Conservation (phyloP, 2,888 invertebrate genomes). For the Idaea dimidiata region DNA sequence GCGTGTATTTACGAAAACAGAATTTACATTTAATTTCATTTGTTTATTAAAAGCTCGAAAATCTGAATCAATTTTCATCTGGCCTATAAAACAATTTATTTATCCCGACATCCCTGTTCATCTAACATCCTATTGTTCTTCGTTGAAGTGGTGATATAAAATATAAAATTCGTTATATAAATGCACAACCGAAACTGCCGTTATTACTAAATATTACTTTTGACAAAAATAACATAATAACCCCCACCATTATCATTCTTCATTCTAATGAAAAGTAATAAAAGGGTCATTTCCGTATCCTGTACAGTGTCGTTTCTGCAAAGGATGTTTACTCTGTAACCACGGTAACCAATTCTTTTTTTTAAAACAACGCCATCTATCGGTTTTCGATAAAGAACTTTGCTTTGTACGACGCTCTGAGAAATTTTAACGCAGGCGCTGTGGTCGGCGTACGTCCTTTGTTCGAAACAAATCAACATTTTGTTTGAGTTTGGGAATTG, state of each 20-base stretch:
- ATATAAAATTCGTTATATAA: no score
- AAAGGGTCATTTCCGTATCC: neutral
- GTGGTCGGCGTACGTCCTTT: slow-evolving; percentile 79
- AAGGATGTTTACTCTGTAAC: slow-evolving; percentile 4
- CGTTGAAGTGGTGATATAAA: no score
- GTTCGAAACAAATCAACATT: slow-evolving; percentile 81
- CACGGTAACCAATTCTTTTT: slow-evolving; percentile 11
- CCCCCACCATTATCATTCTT: neutral
- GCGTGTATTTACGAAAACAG: no score
- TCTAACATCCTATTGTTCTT: no score
- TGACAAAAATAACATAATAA: no score
- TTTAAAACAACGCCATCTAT: slow-evolving; percentile 61
- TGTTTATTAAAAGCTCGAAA: no score
- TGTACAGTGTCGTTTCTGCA: neutral
- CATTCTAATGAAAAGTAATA: neutral
- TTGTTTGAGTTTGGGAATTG: slow-evolving; percentile 68
- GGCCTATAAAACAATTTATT: no score
- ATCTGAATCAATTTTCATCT: no score
- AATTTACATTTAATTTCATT: no score
- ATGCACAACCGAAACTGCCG: no score
- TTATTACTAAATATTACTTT: no score
- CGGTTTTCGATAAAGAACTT: slow-evolving; percentile 38
- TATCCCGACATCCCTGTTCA: no score
- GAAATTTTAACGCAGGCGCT: slow-evolving; percentile 76
- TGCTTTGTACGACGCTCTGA: slow-evolving; percentile 60